Evolutionary conservation across 2,113 vertebrate genomes (phyloP).

Genomic region (Cinclus mexicanus): DNA sequence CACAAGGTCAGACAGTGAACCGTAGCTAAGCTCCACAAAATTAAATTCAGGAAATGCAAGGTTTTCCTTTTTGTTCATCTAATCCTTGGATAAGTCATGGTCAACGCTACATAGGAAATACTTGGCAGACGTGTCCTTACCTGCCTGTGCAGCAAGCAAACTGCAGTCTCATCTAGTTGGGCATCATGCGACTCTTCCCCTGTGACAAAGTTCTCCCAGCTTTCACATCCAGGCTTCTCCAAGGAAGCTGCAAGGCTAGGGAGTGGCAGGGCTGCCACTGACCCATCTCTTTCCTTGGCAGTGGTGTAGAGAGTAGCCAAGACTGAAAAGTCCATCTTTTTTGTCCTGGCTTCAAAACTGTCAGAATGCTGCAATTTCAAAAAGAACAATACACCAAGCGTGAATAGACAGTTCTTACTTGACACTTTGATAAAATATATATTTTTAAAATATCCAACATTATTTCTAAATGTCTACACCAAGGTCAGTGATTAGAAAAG

Average conservation of each 20-base stretch:
- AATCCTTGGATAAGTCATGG: not conserved
- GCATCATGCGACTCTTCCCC: no score
- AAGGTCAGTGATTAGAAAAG: not conserved
- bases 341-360: not conserved
- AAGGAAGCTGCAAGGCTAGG: not conserved
- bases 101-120: not conserved
- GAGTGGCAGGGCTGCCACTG: not conserved
- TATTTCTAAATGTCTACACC: not conserved
- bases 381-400: not conserved
- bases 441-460: not conserved
- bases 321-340: not conserved
- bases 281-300: not conserved
- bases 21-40: not conserved
- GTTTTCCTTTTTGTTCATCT: not conserved
- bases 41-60: constrained; percentile 1
- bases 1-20: constrained; percentile 13
- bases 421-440: not conserved
- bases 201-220: not conserved
- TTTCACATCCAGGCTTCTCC: not conserved
- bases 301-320: not conserved
- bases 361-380: not conserved
- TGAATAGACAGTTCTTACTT: not conserved
- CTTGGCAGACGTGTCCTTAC: not conserved
- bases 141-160: not conserved
- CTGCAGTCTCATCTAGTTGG: not conserved